Evolutionary conservation across 2,888 invertebrate species (phyloP).

Genomic region (Microplitis manilae): DNA sequence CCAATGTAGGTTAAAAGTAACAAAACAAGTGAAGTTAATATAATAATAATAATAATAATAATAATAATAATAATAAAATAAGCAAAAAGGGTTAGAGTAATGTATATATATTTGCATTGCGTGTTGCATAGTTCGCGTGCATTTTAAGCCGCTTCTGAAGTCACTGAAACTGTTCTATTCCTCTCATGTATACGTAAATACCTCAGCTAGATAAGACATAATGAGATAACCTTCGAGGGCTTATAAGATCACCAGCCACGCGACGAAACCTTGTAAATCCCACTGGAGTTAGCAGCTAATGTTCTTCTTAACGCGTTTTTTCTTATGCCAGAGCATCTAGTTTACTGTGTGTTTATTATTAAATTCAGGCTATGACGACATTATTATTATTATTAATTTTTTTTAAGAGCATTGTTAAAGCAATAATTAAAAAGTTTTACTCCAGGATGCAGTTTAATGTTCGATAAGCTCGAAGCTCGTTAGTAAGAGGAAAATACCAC

Average conservation of each 20-base stretch:
- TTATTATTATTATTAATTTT: conserved; percentile 4
- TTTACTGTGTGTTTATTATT: background rate
- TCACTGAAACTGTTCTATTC: conserved; percentile 18
- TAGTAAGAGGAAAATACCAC: conserved; percentile 53
- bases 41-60: background rate
- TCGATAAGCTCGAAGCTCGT: conserved; percentile 46
- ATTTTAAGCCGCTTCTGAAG: conserved; percentile 62
- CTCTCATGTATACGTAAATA: conserved; percentile 46
- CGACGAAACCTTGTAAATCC: conserved; percentile 72
- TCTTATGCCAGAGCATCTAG: background rate
- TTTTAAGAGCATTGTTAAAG: background rate
- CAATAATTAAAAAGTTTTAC: background rate
- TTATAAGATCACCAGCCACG: conserved; percentile 72
- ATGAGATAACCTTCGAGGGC: conserved; percentile 70
- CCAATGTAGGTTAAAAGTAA: conserved; percentile 15
- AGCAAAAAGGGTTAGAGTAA: conserved; percentile 21
- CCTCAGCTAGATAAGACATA: conserved; percentile 67
- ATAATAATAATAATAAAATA: background rate
- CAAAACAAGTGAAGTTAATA: background rate
- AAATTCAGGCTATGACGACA: background rate
- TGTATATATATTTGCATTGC: conserved; percentile 36
- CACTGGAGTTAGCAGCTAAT: conserved; percentile 47
- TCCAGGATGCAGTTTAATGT: conserved; percentile 41
- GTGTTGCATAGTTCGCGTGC: conserved; percentile 62
- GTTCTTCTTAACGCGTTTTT: conserved; percentile 38